Evolutionary conservation across 2,113 vertebrate genomes (phyloP), one percentile per base, ranked within the genome.

Genomic region (Ursus arctos): DNA sequence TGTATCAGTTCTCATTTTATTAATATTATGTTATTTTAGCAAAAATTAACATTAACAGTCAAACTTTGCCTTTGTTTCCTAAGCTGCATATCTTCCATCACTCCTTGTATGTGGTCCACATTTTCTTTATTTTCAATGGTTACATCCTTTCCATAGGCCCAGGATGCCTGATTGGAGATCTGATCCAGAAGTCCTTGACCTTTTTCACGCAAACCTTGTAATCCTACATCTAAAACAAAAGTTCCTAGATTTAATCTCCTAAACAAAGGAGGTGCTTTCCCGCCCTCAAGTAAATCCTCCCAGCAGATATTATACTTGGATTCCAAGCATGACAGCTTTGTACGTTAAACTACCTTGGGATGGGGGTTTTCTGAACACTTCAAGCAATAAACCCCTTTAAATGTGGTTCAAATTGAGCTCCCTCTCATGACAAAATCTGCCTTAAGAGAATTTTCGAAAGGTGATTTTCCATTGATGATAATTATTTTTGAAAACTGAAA

Each of bases 31-130:
- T 28, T 88, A 80, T 77, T 88, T 83, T 94, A 74, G 51, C 82
- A 96, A 97, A 93, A 92, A 86, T 65, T 53, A 97, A 88, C 53
- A 98, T 88, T 61, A 96, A 90, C 4, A 86, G 72, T 91, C 36
- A 91, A 95, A 98, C 98, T 98, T 92, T 98, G 99, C 99, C 99
- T 99, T 98, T 99, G 99, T 98, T 99, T 99, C 92, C 99, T 99
- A 88, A 99, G 99, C 91, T 99, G 99, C 99, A 99, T 99, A 95
- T 99, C 99, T 97, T 99, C 99, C 99, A 99, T 99, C 88, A 99
- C 99, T 51, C 99, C 99, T 98, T 99, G 99, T 97, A 99, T 99
- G 93, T 99, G 99, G 95, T 99, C 99, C 84, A 99, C 98, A 93
- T 99, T 99, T 97, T 99, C 99, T 98, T 99, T 99, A 98, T 99